These are phyloP conservation scores for Heteronetta atricapilla DNA, from an alignment of 2,113 vertebrate species.

Conservation along the genomic window DNA sequence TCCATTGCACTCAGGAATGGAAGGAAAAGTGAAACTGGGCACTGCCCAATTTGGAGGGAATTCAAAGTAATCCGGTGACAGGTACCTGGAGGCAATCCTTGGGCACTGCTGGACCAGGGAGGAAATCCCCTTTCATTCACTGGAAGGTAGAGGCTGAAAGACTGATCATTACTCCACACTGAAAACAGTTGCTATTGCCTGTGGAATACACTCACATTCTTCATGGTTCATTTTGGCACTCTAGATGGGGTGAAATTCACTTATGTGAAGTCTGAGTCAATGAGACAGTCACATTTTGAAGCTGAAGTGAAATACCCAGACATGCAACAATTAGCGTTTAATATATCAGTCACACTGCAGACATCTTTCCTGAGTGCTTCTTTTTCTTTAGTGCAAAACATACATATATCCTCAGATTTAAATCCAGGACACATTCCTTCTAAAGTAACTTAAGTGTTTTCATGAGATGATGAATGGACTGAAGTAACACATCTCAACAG, in stretches of 20 bases:
- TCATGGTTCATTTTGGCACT: background rate
- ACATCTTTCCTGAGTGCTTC: background rate
- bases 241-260: background rate
- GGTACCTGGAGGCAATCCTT: background rate
- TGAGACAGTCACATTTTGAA: background rate
- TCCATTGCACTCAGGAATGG: background rate
- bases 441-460: conserved; percentile 13
- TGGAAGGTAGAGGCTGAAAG: background rate
- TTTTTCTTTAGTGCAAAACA: background rate
- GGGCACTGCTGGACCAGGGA: background rate
- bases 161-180: background rate
- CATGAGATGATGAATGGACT: conserved; percentile 37
- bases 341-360: background rate
- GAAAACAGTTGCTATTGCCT: background rate
- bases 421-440: conserved; percentile 39
- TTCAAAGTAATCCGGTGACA: background rate
- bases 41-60: background rate
- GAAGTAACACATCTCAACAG: conserved; percentile 38
- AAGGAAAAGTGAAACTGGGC: background rate
- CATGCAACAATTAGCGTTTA: background rate
- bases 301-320: background rate
- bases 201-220: background rate
- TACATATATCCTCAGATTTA: background rate
- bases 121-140: background rate
- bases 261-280: background rate